Base-by-base conservation (phyloP, 2,888 invertebrate species). In the Anodontia alba region DNA sequence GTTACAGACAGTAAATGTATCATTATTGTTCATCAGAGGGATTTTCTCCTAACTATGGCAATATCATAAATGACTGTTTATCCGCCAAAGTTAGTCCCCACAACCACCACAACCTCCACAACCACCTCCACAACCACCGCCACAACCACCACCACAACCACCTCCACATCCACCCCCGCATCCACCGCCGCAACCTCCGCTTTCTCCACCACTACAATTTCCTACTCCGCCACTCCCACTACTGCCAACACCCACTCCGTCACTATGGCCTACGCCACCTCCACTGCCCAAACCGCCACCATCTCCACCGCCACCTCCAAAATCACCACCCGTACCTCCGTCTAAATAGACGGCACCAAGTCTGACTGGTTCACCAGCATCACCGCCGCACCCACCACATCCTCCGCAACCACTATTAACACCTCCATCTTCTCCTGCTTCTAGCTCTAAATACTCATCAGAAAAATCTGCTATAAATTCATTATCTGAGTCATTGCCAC, bases 401-500 rank as follows among this genome's bases (percentile, higher is more conserved):
- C 67, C 51, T 20, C 80, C 77, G n/a, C n/a, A n/a, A n/a, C n/a
- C n/a, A n/a, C n/a, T n/a, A n/a, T n/a, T n/a, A n/a, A n/a, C n/a
- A 26, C 29, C 72, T n/a, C n/a, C n/a, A 33, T 62, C 74, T 46
- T 26, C 23, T 1, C 46, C 72, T 0, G 33, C 5, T 10, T 29
- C 33, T 7, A 72, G 36, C 10, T 57, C 33, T n/a, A 2, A 17
- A 23, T 10, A 49, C n/a, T 54, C 54, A 7, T 54, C 72, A 0
- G 20, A n/a, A 17, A 70, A 74, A 38, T 80, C 80, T 0, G n/a
- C 33, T 7, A 72, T 26, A n/a, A n/a, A n/a, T n/a, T n/a, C n/a
- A n/a, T n/a, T n/a, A n/a, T n/a, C n/a, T 10, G 10, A 23, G 33
- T 72, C 80, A 5, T 70, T 73, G 20, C 43, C 73, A 7, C 23